phyloP scores from a whole-genome alignment of 2,888 invertebrate species.

The Ferrisia virgata region DNA sequence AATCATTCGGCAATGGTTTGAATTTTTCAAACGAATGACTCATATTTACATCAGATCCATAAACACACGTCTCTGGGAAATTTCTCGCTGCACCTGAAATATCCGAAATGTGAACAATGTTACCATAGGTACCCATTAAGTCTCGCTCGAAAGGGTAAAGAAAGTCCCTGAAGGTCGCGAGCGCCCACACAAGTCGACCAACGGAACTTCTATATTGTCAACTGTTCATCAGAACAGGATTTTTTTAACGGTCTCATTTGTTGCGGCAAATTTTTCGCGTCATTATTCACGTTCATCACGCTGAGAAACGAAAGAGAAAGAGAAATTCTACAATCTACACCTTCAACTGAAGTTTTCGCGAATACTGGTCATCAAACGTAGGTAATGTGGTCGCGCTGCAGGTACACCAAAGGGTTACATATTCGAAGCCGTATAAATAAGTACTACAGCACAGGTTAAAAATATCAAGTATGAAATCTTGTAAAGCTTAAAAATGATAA shows the following conservation, averaged over 20 bases:
- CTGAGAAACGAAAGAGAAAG: not conserved
- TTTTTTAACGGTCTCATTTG: not conserved
- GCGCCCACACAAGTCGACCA: not conserved
- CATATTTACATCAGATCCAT: no score
- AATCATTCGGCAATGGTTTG: no score
- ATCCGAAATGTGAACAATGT: not conserved
- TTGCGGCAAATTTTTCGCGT: not conserved
- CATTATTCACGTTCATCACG: not conserved
- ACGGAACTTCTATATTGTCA: not conserved
- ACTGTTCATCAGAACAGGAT: not conserved
- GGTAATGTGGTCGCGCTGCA: not conserved
- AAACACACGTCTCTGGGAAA: no score
- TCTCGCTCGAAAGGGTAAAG: not conserved
- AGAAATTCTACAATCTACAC: no score
- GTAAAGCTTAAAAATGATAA: no score
- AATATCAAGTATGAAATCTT: no score
- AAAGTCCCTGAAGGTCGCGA: not conserved
- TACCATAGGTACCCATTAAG: not conserved
- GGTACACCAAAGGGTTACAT: not conserved
- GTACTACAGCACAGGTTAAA: no score
- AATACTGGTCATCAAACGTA: not conserved
- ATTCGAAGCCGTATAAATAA: no score
- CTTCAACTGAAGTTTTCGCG: not conserved
- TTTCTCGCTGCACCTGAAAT: no score
- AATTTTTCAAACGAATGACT: no score